Base-by-base conservation (phyloP, 2,113 vertebrate genomes). In the Proteles cristata region DNA sequence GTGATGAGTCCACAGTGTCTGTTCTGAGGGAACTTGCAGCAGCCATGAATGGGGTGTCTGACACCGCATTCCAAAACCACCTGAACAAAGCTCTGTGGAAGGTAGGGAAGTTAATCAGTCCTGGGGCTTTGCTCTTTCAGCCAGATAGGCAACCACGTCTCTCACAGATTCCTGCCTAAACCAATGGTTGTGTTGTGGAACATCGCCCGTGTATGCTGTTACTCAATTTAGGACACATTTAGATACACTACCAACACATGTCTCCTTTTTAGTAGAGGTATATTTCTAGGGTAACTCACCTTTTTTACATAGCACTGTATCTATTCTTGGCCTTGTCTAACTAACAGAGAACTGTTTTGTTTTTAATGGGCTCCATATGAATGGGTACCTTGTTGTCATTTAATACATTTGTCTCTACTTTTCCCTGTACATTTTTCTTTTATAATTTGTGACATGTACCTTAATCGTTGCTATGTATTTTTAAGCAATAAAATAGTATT, bases 21-120 rank as follows among this genome's bases (percentile, higher is more conserved):
- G 97, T 99, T 88, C 98, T 99, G 97, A 97, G 90, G 88, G 99
- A 98, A 45, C 84, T 99, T 14, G 98, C 97, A 94, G 96, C 98
- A 83, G 98, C 98, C 94, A 97, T 99, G 76, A 97, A 31, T 87
- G 96, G 39, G 93, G 92, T 96, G 93, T 99, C 98, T 98, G 98
- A 98, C 88, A 96, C 96, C 96, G 79, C 76, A 39, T 99, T 98
- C 97, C 97, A 98, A 50, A 97, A 97, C 96, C 97, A 92, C n/a
- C 98, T 99, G 77, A 93, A 97, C 96, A 98, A 98, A 94, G 98
- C 98, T 93, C 97, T 99, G 35, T 96, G 97, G 97, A 98, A 98
- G 4, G 71, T 99, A 90, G 98, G 97, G 97, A 97, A 97, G 90
- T 81, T 97, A 14, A 92, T 97, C 82, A 93, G 96, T 85, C 55